phyloP scores from a whole-genome alignment of 2,113 vertebrate species.

The Oreochromis niloticus region DNA sequence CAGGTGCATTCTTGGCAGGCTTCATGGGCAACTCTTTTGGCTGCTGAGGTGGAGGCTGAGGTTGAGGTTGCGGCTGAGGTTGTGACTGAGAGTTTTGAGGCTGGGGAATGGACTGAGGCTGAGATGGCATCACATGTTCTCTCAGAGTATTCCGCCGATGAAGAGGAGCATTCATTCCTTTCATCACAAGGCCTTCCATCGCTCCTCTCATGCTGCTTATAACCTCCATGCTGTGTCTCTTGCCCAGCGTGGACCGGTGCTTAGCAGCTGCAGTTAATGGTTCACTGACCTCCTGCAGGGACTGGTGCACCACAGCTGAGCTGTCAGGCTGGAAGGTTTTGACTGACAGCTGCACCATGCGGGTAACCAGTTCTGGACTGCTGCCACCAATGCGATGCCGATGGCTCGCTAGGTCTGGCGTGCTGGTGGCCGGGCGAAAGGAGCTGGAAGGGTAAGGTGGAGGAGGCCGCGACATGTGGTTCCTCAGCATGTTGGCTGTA shows the following conservation, averaged over 20 bases:
- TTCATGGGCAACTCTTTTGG: constrained; percentile 51
- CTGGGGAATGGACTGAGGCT: constrained; percentile 39
- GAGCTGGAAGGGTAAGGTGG: constrained; percentile 82
- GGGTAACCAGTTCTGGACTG: constrained; percentile 89
- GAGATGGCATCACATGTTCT: constrained; percentile 77
- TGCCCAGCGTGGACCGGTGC: constrained; percentile 76
- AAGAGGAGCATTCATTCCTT: constrained; percentile 79
- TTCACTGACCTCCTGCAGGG: constrained; percentile 90
- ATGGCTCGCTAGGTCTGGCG: constrained; percentile 91
- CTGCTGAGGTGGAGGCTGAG: constrained; percentile 49
- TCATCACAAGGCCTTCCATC: constrained; percentile 83
- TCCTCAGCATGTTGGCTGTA: constrained; percentile 81
- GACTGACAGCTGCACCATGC: constrained; percentile 91
- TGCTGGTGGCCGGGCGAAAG: constrained; percentile 92
- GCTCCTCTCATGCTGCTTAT: constrained; percentile 83
- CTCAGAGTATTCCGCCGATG: constrained; percentile 84
- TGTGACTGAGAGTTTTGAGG: constrained; percentile 48
- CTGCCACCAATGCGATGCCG: constrained; percentile 87
- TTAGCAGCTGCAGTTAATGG: constrained; percentile 79
- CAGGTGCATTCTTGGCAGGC: constrained; percentile 62
- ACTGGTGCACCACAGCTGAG: constrained; percentile 87
- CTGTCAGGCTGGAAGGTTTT: constrained; percentile 98
- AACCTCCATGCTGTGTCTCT: constrained; percentile 93
- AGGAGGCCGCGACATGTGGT: constrained; percentile 84
- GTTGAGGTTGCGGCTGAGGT: constrained; percentile 25